Evolutionary conservation across 2,113 vertebrate genomes (phyloP).

Genomic region (Arvicanthis niloticus): DNA sequence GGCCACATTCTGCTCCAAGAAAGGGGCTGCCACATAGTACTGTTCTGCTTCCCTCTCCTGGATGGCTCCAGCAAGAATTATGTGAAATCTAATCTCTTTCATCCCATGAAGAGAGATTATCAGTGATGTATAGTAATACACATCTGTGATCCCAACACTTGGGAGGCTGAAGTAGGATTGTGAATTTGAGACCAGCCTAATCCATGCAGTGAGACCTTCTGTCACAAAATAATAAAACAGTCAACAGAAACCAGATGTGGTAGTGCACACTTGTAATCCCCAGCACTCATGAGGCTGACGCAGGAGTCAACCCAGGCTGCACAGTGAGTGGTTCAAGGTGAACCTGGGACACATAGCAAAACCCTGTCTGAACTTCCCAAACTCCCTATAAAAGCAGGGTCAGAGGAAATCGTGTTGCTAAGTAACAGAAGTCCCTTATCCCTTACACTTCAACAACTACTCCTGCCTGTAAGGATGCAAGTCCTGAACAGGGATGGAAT

Average conservation of each 20-base stretch:
- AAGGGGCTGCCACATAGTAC: conserved; percentile 11
- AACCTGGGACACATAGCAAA: not conserved
- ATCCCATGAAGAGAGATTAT: not conserved
- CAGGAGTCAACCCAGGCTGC: not conserved
- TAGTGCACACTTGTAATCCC: not conserved
- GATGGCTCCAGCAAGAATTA: not conserved
- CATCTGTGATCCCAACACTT: not conserved
- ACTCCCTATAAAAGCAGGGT: not conserved
- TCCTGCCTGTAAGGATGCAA: not conserved
- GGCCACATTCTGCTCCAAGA: conserved; percentile 34
- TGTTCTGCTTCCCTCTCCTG: conserved; percentile 6
- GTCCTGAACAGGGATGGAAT: not conserved
- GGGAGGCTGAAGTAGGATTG: not conserved
- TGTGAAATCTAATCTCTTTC: conserved; percentile 11
- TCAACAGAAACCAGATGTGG: not conserved
- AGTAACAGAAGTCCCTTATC: not conserved
- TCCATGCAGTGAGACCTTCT: not conserved
- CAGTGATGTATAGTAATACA: not conserved
- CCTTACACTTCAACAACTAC: not conserved
- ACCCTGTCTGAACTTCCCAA: not conserved
- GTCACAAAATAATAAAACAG: not conserved
- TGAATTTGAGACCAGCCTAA: not conserved
- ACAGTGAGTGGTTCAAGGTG: not conserved
- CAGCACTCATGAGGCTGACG: not conserved
- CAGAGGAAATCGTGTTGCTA: conserved; percentile 3